Percentiles rank a stretch among this genome's conserved stretches.
Conservation (phyloP, 2,113 vertebrate species). For the Synchiropus splendidus region DNA sequence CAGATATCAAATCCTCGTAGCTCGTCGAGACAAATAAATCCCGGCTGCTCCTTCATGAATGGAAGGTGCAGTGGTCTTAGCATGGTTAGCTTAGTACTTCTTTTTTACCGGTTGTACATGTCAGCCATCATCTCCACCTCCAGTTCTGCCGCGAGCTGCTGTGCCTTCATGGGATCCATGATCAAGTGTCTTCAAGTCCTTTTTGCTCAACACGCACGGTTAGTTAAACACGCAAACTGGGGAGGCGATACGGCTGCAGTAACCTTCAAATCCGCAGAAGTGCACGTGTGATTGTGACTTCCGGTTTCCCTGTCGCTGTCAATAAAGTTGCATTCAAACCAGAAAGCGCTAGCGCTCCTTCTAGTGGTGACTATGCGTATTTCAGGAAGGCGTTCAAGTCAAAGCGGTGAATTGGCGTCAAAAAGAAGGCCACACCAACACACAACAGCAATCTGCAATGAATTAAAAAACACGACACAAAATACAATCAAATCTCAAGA, state of each 20-base stretch:
- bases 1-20: too few species aligned
- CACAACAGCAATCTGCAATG: too few species aligned
- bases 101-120: constrained; percentile 89
- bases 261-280: constrained; percentile 58
- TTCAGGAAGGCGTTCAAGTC: background rate
- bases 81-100: constrained; percentile 12
- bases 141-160: constrained; percentile 90
- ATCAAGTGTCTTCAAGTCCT: background rate
- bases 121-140: constrained; percentile 99
- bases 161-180: constrained; percentile 90
- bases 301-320: constrained; percentile 33
- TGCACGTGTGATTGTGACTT: constrained; percentile 40
- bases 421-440: background rate
- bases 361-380: constrained; percentile 1
- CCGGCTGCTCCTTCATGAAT: too few species aligned
- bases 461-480: too few species aligned
- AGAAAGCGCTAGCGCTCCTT: constrained; percentile 4
- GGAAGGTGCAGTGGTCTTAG: too few species aligned
- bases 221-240: too few species aligned
- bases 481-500: too few species aligned
- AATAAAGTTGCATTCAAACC: constrained; percentile 54
- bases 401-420: too few species aligned
- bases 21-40: too few species aligned
- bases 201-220: too few species aligned
- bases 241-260: constrained; percentile 7